Conservation (phyloP, 2,888 invertebrate species). For the Volucella bombylans region DNA sequence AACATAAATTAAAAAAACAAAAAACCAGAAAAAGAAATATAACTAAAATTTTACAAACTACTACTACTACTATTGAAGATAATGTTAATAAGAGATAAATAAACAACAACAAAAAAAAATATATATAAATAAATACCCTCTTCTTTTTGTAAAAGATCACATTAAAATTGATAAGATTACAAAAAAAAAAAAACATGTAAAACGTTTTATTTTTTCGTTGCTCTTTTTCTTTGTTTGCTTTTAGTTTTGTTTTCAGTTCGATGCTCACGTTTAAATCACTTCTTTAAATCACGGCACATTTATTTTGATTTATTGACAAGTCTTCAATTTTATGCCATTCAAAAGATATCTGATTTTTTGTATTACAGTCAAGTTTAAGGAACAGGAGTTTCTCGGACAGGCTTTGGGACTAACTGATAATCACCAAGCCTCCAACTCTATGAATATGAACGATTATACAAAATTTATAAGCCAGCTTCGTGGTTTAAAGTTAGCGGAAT, state of each 20-base stretch:
- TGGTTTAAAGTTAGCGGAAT: no score
- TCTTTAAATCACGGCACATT: no score
- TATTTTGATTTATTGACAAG: no score
- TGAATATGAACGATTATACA: no score
- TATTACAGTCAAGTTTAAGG: no score
- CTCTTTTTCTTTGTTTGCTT: constrained; percentile 8
- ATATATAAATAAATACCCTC: constrained; percentile 8
- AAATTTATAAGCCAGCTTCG: no score
- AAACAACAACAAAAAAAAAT: not conserved
- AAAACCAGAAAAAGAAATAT: constrained; percentile 18
- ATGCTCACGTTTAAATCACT: no score
- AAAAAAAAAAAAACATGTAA: constrained; percentile 6
- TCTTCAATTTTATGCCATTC: no score
- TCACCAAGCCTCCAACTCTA: no score
- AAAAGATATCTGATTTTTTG: no score
- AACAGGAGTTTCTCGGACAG: no score
- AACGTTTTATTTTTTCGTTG: constrained; percentile 1
- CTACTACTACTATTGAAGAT: constrained; percentile 41
- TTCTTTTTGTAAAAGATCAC: constrained; percentile 41
- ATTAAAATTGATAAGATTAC: constrained; percentile 23
- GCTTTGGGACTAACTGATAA: no score
- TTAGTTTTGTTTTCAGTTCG: not conserved
- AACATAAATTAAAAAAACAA: constrained; percentile 1
- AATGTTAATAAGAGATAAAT: constrained; percentile 32
- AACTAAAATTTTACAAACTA: constrained; percentile 36